A percentile compares a stretch with the other conserved stretches of the same genome.
phyloP scores from a whole-genome alignment of 1,140 invertebrate genomes.

The Anastrepha ludens region DNA sequence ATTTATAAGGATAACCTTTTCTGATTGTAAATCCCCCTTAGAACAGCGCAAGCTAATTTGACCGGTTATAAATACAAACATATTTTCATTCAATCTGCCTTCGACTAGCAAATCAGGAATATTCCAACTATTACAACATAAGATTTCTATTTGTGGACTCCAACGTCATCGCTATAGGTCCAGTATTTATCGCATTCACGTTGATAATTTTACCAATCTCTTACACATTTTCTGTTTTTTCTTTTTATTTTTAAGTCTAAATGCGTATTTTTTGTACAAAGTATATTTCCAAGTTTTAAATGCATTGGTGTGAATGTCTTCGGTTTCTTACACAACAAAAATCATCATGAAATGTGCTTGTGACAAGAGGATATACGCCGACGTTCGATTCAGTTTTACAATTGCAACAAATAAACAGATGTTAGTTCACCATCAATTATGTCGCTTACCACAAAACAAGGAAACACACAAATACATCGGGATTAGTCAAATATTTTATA shows the following conservation, averaged over 20 bases:
- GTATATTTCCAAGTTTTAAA: conserved; percentile 49
- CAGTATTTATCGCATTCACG: no score
- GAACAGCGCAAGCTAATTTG: no score
- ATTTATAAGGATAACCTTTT: no score
- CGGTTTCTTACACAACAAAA: neutral
- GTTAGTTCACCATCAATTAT: neutral
- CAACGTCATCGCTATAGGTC: no score
- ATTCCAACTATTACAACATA: no score
- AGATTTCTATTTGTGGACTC: no score
- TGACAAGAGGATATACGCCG: neutral
- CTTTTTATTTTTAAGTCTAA: neutral
- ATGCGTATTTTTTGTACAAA: neutral
- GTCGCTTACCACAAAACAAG: conserved; percentile 34
- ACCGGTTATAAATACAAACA: no score
- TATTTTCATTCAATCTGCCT: no score
- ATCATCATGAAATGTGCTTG: no score
- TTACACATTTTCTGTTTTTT: neutral
- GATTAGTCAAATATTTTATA: neutral
- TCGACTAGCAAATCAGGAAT: no score
- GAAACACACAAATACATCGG: neutral
- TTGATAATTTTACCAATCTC: neutral
- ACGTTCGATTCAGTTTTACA: neutral
- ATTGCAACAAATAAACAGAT: neutral
- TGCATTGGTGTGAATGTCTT: conserved; percentile 26
- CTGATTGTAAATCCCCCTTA: no score